Evolutionary conservation across 2,113 vertebrate genomes (phyloP).

Genomic region (Verasper variegatus): DNA sequence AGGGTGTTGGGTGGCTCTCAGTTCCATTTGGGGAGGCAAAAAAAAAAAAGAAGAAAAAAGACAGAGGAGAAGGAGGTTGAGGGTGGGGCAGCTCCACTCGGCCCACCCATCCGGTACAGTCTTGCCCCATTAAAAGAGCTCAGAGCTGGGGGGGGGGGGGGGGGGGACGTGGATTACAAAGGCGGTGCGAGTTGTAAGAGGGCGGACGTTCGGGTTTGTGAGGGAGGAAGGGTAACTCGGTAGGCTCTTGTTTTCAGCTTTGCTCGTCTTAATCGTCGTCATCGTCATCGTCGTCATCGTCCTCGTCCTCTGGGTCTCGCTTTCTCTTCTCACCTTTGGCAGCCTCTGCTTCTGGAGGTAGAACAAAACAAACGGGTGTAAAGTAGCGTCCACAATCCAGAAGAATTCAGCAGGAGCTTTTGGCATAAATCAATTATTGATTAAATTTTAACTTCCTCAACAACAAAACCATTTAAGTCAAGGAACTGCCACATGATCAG

Average conservation of each 20-base stretch:
- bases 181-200: constrained; percentile 63
- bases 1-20: constrained; percentile 78
- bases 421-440: too few species aligned
- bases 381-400: too few species aligned
- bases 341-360: constrained; percentile 80
- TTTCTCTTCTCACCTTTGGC: constrained; percentile 91
- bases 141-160: constrained; percentile 64
- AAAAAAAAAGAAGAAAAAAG: background rate
- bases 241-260: constrained; percentile 64
- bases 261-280: constrained; percentile 79
- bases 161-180: constrained; percentile 64
- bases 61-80: background rate
- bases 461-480: too few species aligned
- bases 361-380: background rate
- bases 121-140: constrained; percentile 83
- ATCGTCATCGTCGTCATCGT: constrained; percentile 89
- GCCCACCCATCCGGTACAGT: constrained; percentile 88
- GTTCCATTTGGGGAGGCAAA: constrained; percentile 60
- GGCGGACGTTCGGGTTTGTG: constrained; percentile 70
- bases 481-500: too few species aligned
- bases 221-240: constrained; percentile 66
- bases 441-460: too few species aligned
- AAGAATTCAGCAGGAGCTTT: too few species aligned
- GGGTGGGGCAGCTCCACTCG: constrained; percentile 78
- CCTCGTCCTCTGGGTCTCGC: constrained; percentile 90